Base-by-base conservation (phyloP, 2,888 invertebrate species). In the Mesodorylaimus sp. region DNA sequence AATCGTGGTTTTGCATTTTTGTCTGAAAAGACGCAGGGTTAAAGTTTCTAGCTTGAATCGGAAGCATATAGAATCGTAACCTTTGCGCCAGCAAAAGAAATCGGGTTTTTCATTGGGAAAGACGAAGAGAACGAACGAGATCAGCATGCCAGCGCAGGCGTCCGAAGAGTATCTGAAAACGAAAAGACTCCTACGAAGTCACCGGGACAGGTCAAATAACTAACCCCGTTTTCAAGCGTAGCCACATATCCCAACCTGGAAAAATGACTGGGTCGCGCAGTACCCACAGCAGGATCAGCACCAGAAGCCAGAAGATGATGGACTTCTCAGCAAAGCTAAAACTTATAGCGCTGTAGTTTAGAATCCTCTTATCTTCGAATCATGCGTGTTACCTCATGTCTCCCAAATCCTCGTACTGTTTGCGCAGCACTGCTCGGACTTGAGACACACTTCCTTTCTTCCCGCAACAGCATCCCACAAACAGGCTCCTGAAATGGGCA, bases 71-170 rank as follows among this genome's bases (percentile, higher is more conserved):
- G n/a, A n/a, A n/a, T n/a, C 28, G 5, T 39, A 7, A 39, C 16
- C 21, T 39, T 10, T 16, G 13, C 43, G 16, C 23, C 25, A 48
- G 24, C 25, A 48, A 16, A 48, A 16, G 27, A 48, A 47, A 47
- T 48, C 45, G n/a, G 65, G 64, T 1, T 58, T 13, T 28, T 55
- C 21, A 16, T 43, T 56, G 55, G 57, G 62, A 49, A 59, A 38
- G 7, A 58, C 38, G 45, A 58, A 58, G 24, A 58, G 49, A 2
- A 58, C 13, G 27, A 60, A 38, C 2, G 57, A 50, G 2, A 59
- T 48, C 16, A 48, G 25, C 42, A 48, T 42, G 19, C 28, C 49
- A n/a, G 28, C 10, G 21, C 45, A 44, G 3, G 49, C 10, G 21
- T 47, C 49, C 27, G 41, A n/a, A 7, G 41, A 7, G 21, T 19